These are phyloP conservation scores for Silurus asotus DNA, from an alignment of 2,113 vertebrate species.

Conservation along the genomic window DNA sequence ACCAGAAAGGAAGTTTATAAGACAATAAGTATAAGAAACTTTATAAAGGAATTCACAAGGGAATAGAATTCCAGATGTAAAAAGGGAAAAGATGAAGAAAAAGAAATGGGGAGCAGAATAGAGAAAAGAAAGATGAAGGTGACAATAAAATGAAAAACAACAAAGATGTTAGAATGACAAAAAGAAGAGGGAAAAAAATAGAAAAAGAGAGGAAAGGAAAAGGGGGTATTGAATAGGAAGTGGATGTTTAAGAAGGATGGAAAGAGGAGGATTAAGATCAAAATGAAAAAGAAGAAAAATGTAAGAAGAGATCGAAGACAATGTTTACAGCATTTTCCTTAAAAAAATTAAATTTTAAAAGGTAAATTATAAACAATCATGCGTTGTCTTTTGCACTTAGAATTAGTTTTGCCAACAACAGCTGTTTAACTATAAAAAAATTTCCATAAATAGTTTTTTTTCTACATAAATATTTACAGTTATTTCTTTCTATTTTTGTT, in stretches of 20 bases:
- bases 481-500: no score
- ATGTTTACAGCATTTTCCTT: neutral
- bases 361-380: neutral
- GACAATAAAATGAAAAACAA: neutral
- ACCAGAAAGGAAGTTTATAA: neutral
- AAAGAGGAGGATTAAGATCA: neutral
- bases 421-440: neutral
- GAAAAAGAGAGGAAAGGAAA: neutral
- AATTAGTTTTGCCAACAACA: neutral
- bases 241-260: neutral
- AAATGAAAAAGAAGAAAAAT: neutral
- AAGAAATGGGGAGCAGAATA: neutral
- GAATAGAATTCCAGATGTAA: neutral
- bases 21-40: neutral
- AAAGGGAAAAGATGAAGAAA: neutral
- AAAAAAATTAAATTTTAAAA: neutral
- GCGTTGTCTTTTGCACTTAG: neutral
- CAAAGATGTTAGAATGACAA: neutral
- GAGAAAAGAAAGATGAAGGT: neutral
- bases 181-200: neutral
- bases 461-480: no score
- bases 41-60: no score
- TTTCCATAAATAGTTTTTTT: neutral
- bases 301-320: neutral
- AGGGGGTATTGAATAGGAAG: neutral